Evolutionary conservation across 2,888 invertebrate species (phyloP), one percentile per base, ranked within the genome.

Genomic region (Scrobipalpa costella): DNA sequence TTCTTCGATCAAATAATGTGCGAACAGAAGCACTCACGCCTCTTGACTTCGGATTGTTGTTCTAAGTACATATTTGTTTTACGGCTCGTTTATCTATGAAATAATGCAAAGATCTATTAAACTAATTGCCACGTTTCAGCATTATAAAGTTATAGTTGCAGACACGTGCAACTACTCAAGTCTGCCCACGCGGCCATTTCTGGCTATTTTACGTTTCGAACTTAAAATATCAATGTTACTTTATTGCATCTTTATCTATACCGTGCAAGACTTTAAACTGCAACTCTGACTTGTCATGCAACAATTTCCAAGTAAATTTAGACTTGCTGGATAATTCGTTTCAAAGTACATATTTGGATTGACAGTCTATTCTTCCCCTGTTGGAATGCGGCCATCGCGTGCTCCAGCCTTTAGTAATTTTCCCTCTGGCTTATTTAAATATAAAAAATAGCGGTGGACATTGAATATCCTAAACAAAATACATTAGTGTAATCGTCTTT

Each of bases 151-250:
- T 21, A 36, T 62, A 44, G 34, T 55, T 36, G 40, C 61, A 61
- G 62, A 64, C 64, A 64, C 63, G 64, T 72, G 73, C 70, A 69
- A 67, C 69, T 71, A 74, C 70, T 72, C 75, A 71, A 65, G 67
- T 62, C 71, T 67, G 66, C 79, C 79, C 75, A 81, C 78, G 74
- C 75, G 57, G 63, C 69, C 76, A 75, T 78, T 78, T 73, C 72
- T 72, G 67, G 67, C 69, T 66, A 40, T 50, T 63, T 57, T 57
- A 38, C 55, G 27, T 27, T 57, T 40, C 17, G 17, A 40, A 13
- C 62, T 15, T 62, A 38, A 57, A 61, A 38, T 52, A 21, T 9
- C 38, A 19, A 8, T 27, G 17, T 27, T 57, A 55, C 27, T 34
- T 7, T 57, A 34, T 40, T 11, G 58, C 17, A 21, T 9, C 57